Conservation (phyloP, 2,113 vertebrate genomes). For the Equus przewalskii region DNA sequence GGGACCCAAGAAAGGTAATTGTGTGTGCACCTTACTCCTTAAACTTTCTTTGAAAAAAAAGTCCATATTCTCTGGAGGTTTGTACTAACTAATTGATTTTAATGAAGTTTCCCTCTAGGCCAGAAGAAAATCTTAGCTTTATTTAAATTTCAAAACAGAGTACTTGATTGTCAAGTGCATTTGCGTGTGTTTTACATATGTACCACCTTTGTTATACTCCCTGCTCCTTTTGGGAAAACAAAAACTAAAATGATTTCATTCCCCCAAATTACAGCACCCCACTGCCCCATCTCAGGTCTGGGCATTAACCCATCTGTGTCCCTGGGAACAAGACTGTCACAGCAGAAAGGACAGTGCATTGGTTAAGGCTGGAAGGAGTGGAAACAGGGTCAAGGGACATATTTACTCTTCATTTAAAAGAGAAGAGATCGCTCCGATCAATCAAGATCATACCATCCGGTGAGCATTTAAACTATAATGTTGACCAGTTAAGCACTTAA, state of each 20-base stretch:
- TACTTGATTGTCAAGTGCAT: slow-evolving; percentile 75
- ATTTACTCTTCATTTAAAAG: slow-evolving; percentile 49
- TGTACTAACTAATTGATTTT: slow-evolving; percentile 89
- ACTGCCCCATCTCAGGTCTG: not conserved
- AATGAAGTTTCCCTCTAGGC: slow-evolving; percentile 87
- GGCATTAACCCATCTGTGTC: not conserved
- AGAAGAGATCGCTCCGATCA: not conserved
- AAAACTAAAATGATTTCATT: slow-evolving; percentile 62
- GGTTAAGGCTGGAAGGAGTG: not conserved
- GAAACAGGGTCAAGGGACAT: not conserved
- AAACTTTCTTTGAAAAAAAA: slow-evolving; percentile 68
- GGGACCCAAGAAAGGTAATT: slow-evolving; percentile 68
- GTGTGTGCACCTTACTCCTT: slow-evolving; percentile 39
- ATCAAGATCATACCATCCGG: not conserved
- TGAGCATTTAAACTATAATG: slow-evolving; percentile 34
- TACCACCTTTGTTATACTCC: slow-evolving; percentile 5
- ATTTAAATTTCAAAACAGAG: slow-evolving; percentile 85
- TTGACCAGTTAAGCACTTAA: not conserved
- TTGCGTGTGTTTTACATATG: slow-evolving; percentile 68
- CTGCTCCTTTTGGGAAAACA: slow-evolving; percentile 49
- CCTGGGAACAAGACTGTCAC: not conserved
- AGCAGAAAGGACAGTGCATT: not conserved
- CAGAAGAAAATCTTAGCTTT: slow-evolving; percentile 83
- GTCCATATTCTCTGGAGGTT: slow-evolving; percentile 83
- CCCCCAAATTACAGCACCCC: not conserved